These are phyloP conservation scores for Platorchestia sp. DNA, from an alignment of 1,140 invertebrate species.

Conservation along the genomic window DNA sequence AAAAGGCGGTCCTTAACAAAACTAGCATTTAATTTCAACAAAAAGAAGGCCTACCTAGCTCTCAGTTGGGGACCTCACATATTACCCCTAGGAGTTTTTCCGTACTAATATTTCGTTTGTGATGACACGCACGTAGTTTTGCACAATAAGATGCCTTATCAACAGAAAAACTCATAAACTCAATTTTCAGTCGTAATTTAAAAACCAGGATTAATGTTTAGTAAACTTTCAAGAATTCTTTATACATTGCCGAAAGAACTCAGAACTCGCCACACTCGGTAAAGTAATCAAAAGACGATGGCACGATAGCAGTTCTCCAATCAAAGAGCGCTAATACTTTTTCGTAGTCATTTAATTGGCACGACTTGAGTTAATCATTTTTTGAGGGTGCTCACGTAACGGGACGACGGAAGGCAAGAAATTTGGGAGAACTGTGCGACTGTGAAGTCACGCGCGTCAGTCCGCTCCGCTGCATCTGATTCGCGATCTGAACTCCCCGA, in stretches of 20 bases:
- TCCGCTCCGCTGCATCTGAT: constrained; percentile 12
- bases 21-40: too few relatives aligned
- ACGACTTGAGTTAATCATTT: neutral
- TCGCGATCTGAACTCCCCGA: neutral
- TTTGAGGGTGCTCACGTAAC: neutral
- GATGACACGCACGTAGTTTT: neutral
- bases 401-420: constrained; percentile 24
- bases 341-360: neutral
- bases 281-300: neutral
- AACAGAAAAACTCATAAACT: neutral
- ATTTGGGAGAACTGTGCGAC: neutral
- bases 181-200: neutral
- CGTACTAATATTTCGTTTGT: neutral
- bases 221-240: neutral
- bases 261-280: neutral
- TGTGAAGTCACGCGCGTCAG: neutral
- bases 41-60: too few relatives aligned
- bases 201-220: neutral
- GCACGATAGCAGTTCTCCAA: neutral
- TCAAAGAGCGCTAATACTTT: neutral
- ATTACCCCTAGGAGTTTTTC: too few relatives aligned
- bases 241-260: neutral
- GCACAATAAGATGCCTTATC: neutral
- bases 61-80: too few relatives aligned
- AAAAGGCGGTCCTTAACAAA: too few relatives aligned